Base-by-base conservation (phyloP, 2,797 vertebrate genomes). In the Falco peregrinus region DNA sequence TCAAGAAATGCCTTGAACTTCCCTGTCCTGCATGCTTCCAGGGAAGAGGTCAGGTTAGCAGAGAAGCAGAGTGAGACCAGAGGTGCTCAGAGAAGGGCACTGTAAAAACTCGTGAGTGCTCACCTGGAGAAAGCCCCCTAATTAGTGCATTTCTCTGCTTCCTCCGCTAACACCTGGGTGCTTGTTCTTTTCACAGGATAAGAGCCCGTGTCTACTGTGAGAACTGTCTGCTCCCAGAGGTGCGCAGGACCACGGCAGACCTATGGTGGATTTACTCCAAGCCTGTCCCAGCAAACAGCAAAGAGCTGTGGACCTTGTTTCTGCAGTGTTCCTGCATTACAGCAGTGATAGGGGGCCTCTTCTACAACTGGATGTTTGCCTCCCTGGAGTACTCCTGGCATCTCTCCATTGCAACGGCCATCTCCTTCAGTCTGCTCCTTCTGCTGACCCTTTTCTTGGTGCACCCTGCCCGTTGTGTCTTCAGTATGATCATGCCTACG, bases 401-500 rank as follows among this genome's bases (percentile, higher is more conserved):
- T 1, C 73, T 97, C 4, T 98, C 98, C 0, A 0, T 93, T 10
- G 35, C 74, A 11, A 82, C 84, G 61, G 85, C 98, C 6, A 24
- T 96, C 33, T 63, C 98, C 92, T 98, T 98, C 93, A 96, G 98
- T 1, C 87, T 97, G 63, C 79, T 98, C 71, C 86, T 98, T 65
- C 97, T 98, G 35, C 90, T 99, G 78, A 74, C 93, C 33, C 98
- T 98, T 15, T 95, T 98, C 74, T 84, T 99, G 71, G 97, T 98
- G 50, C 99, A 99, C 84, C 99, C 99, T 2, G 83, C 98, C 73
- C 99, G 99, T 60, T 99, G 99, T 37, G 97, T 98, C 57, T 98
- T 99, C 94, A 99, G 98, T 1, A 98, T 99, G 93, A 98, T 96
- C 4, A 96, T 99, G 84, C 99, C 99, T 10, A 99, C 98, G 0